Evolutionary conservation across 2,888 invertebrate genomes (phyloP), one percentile per base, ranked within the genome.

Genomic region (Crioceris asparagi): DNA sequence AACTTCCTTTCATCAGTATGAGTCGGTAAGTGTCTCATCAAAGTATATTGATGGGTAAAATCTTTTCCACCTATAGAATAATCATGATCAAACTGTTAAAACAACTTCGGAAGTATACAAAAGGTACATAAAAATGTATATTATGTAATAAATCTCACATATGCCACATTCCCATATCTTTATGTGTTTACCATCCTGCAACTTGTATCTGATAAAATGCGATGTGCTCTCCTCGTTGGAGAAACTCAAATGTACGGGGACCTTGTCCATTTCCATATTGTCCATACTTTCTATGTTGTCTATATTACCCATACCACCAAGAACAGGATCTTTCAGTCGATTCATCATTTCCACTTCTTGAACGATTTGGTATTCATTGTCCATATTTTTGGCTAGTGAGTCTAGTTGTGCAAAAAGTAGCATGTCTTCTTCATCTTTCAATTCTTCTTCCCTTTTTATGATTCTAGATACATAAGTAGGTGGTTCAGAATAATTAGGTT

Each of bases 1-100:
- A 77, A 83, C 62, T 83, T 83, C 38, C 83, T 65, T 57, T 82
- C 82, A 46, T 83, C 80, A 0, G 83, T 82, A 53, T 84, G 83
- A 0, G 80, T 81, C 0, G 83, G 82, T 2, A 83, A 63, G 54
- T 84, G 83, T 3, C 83, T 71, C 75, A 79, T 77, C 49, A 83
- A 56, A 1, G 81, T 82, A 55, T 83, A 83, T 51, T 82, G 82
- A 57, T 83, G 83, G 35, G 78, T 75, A 59, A 83, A 83, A 54
- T 81, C 79, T 37, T 81, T 75, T 15, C 74, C 68, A 61, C 82
- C 82, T 82, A 50, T 29, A 53, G n/a, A n/a, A n/a, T n/a, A n/a
- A n/a, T n/a, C n/a, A n/a, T n/a, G n/a, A n/a, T n/a, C 21, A 21
- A 21, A 21, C 7, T 21, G 7, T 21, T 21, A 7, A 6, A 21